phyloP scores from a whole-genome alignment of 2,113 vertebrate genomes.

The Chitala chitala region DNA sequence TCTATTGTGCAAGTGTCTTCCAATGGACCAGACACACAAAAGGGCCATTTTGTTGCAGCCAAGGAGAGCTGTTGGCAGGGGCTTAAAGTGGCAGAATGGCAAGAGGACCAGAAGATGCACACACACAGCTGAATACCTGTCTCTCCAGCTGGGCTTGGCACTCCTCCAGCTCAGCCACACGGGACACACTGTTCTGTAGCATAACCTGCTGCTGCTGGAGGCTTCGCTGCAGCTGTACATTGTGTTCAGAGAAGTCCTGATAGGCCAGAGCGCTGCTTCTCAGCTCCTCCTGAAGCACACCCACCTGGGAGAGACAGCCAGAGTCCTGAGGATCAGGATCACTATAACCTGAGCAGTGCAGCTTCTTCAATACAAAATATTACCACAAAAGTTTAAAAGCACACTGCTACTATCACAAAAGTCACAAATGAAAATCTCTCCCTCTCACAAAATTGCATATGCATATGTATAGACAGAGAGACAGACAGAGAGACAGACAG shows the following conservation, averaged over 20 bases:
- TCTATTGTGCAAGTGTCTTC: too few relatives aligned
- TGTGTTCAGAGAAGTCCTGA: slow-evolving; percentile 71
- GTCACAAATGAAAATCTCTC: not conserved
- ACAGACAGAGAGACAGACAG: not conserved
- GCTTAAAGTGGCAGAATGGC: too few relatives aligned
- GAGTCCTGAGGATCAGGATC: not conserved
- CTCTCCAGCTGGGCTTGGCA: slow-evolving; percentile 75
- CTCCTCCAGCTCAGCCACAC: slow-evolving; percentile 83
- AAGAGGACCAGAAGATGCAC: not conserved
- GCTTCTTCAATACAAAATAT: too few relatives aligned
- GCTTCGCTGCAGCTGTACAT: slow-evolving; percentile 73
- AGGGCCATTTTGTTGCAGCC: too few relatives aligned
- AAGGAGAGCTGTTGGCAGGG: too few relatives aligned
- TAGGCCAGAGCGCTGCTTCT: slow-evolving; percentile 62
- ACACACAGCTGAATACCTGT: slow-evolving; percentile 60
- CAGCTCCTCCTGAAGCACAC: slow-evolving; percentile 75
- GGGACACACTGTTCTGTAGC: slow-evolving; percentile 79
- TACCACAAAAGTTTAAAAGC: too few relatives aligned
- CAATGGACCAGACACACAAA: too few relatives aligned
- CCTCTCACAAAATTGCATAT: not conserved
- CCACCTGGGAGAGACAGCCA: slow-evolving; percentile 58
- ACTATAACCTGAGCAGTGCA: not conserved
- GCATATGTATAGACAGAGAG: not conserved
- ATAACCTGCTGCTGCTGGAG: slow-evolving; percentile 83
- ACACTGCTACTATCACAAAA: not conserved